Evolutionary conservation across 2,888 invertebrate genomes (phyloP).

Genomic region (Diploptera punctata): DNA sequence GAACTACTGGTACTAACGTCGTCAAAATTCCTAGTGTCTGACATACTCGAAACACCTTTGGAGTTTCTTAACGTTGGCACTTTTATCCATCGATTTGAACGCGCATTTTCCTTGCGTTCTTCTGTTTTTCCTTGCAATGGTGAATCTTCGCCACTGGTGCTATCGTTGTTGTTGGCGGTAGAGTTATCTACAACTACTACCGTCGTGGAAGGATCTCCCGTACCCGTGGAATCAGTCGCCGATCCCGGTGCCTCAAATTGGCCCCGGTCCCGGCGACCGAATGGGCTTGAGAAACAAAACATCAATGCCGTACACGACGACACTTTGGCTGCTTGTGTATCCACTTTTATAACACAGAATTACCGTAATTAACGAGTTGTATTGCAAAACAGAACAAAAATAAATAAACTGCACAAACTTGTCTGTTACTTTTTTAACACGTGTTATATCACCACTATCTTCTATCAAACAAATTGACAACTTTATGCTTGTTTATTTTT

Average conservation of each 20-base stretch:
- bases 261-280: constrained; percentile 58
- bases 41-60: background rate
- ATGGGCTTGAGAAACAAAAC: constrained; percentile 57
- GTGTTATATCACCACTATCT: no score
- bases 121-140: background rate
- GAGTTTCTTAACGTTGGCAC: background rate
- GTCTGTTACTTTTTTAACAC: no score
- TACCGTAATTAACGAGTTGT: no score
- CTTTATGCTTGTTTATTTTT: no score
- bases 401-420: no score
- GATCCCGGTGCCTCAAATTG: constrained; percentile 57
- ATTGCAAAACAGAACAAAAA: no score
- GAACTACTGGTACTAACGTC: constrained; percentile 15
- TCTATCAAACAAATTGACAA: no score
- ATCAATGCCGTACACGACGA: constrained; percentile 46
- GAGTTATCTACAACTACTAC: constrained; percentile 6
- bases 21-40: constrained; percentile 1
- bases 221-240: constrained; percentile 58
- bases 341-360: no score
- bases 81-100: background rate
- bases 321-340: constrained; percentile 33
- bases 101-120: background rate
- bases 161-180: constrained; percentile 1
- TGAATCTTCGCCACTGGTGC: background rate
- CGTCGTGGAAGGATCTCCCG: constrained; percentile 26